A percentile compares a stretch with the other conserved stretches of the same genome.
phyloP scores from a whole-genome alignment of 2,113 vertebrate species.

The Dicentrarchus labrax region DNA sequence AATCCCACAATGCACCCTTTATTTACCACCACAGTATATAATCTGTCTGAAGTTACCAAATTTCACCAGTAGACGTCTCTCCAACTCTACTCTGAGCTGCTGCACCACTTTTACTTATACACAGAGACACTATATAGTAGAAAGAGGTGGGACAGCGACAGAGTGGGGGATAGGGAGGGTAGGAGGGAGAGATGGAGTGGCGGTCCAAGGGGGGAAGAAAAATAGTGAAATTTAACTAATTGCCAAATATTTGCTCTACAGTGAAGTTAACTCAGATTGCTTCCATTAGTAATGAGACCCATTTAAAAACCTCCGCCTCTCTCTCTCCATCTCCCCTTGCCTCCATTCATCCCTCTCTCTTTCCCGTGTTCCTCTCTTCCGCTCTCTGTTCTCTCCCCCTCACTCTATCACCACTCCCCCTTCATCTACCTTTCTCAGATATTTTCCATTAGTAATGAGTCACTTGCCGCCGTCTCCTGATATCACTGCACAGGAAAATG shows the following conservation, averaged over 20 bases:
- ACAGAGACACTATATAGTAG: background rate
- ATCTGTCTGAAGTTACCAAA: constrained; percentile 40
- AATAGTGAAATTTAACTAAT: constrained; percentile 56
- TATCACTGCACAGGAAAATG: constrained; percentile 34
- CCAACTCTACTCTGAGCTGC: constrained; percentile 35
- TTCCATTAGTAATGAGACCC: constrained; percentile 54
- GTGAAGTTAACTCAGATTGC: constrained; percentile 47
- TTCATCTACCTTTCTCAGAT: constrained; percentile 48
- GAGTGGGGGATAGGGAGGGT: background rate
- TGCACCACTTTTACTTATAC: background rate
- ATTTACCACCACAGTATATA: background rate
- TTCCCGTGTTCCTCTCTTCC: background rate
- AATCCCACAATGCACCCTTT: background rate
- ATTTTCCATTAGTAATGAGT: constrained; percentile 65
- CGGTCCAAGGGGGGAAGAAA: constrained; percentile 13
- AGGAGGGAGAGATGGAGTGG: background rate
- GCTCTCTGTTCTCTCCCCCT: background rate
- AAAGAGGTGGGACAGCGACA: background rate
- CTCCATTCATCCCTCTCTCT: constrained; percentile 10
- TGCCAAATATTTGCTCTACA: constrained; percentile 71
- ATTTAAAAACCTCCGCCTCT: constrained; percentile 34
- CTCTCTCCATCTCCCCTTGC: background rate
- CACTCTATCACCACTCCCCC: constrained; percentile 12
- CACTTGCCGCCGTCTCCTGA: constrained; percentile 40
- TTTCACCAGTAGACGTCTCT: constrained; percentile 80